Percentiles rank a stretch among this genome's conserved stretches.
Evolutionary conservation across 2,888 invertebrate species (phyloP).

Genomic region (Harpalus rubripes): DNA sequence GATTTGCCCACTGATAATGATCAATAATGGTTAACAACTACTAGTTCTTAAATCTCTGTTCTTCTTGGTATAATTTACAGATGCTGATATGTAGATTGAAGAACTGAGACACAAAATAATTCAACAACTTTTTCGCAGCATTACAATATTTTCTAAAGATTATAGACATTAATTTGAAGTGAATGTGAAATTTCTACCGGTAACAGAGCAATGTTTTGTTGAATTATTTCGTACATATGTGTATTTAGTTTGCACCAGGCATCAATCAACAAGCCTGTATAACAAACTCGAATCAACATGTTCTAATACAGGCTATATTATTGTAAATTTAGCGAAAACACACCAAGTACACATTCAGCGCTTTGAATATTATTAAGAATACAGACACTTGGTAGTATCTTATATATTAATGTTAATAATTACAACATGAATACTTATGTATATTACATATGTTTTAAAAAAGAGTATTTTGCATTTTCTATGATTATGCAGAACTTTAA

Average conservation of each 20-base stretch:
- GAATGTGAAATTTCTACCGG: conserved; percentile 17
- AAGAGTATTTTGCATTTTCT: conserved; percentile 34
- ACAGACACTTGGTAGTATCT: conserved; percentile 60
- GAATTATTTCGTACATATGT: conserved; percentile 21
- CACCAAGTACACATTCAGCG: conserved; percentile 56
- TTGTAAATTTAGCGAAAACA: conserved; percentile 52
- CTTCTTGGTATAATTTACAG: conserved; percentile 42
- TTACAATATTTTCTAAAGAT: conserved; percentile 13
- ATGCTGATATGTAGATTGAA: conserved; percentile 61
- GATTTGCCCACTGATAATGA: conserved; percentile 27
- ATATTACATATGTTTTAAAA: conserved; percentile 30
- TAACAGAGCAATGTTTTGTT: conserved; percentile 27
- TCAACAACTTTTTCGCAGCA: conserved; percentile 24
- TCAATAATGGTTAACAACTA: conserved; percentile 28
- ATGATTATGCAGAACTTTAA: conserved; percentile 16
- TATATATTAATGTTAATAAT: conserved; percentile 38
- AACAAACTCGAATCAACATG: conserved; percentile 41
- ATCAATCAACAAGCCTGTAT: conserved; percentile 36
- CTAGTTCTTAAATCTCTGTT: conserved; percentile 21
- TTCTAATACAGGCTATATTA: conserved; percentile 27
- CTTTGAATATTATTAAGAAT: conserved; percentile 54
- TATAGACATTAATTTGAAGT: conserved; percentile 32
- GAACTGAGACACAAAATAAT: conserved; percentile 43
- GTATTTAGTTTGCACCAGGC: conserved; percentile 44
- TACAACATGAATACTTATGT: conserved; percentile 47